Conservation (phyloP, 2,113 vertebrate genomes). For the Ramphastos sulfuratus region DNA sequence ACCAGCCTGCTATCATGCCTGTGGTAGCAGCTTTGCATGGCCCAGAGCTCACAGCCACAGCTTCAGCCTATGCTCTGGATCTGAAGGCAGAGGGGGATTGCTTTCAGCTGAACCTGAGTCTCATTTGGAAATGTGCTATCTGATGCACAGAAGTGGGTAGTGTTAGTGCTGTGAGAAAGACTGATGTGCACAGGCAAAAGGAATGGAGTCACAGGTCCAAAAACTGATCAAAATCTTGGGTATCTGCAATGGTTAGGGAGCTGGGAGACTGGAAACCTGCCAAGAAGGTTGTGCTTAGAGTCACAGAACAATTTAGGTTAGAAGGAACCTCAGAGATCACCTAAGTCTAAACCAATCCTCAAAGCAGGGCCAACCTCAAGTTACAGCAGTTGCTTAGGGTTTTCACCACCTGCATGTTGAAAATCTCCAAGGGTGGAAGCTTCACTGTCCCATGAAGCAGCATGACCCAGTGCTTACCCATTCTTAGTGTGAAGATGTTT, state of each 20-base stretch:
- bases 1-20: background rate
- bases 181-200: background rate
- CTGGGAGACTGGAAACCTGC: background rate
- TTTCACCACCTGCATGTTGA: background rate
- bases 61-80: background rate
- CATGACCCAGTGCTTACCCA: fast-evolving
- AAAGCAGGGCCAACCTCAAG: background rate
- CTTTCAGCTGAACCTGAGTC: background rate
- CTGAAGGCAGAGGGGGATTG: background rate
- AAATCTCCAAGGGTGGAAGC: background rate
- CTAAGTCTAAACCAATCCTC: background rate
- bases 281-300: background rate
- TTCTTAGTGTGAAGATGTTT: background rate
- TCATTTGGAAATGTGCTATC: background rate
- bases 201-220: background rate
- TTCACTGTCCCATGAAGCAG: background rate
- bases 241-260: background rate
- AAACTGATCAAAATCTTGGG: background rate
- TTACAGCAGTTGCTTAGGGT: background rate
- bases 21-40: fast-evolving
- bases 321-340: background rate
- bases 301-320: background rate
- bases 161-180: background rate
- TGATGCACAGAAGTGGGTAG: background rate
- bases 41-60: background rate